Conservation (phyloP, 1,140 invertebrate genomes). For the Danaus plexippus region DNA sequence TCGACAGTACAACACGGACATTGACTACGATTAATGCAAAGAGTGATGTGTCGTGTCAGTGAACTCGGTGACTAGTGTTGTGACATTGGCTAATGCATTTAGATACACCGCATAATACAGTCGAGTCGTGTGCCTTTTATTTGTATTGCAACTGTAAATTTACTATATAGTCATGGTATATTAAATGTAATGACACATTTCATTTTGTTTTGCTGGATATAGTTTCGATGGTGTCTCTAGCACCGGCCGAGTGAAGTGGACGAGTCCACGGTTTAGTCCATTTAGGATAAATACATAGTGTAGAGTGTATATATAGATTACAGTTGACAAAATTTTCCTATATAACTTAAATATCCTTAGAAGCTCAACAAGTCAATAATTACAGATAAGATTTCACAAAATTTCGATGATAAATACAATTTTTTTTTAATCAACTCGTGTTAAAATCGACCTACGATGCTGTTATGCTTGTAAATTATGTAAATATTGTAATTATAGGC, state of each 20-base stretch:
- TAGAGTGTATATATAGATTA: slow-evolving; percentile 12
- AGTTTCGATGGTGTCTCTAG: slow-evolving; percentile 11
- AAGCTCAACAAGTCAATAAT: too few species aligned
- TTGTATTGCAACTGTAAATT: slow-evolving; percentile 16
- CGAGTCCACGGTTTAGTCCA: slow-evolving; percentile 3
- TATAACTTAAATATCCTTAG: too few species aligned
- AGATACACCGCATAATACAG: slow-evolving; percentile 2
- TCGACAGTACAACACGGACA: slow-evolving; percentile 55
- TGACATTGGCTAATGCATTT: not conserved
- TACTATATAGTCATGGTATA: slow-evolving; percentile 11
- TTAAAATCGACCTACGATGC: too few species aligned
- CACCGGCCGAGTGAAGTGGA: not conserved
- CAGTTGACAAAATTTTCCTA: too few species aligned
- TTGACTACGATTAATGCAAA: slow-evolving; percentile 47
- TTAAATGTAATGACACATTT: slow-evolving; percentile 10
- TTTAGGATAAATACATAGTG: slow-evolving; percentile 1
- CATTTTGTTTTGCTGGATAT: slow-evolving; percentile 7
- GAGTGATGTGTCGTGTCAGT: slow-evolving; percentile 14
- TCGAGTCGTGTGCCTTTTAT: slow-evolving; percentile 17
- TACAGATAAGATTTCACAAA: too few species aligned
- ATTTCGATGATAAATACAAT: too few species aligned
- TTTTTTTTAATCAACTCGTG: too few species aligned
- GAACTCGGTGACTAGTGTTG: not conserved
- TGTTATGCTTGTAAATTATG: slow-evolving; percentile 42
- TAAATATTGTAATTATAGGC: slow-evolving; percentile 49